Evolutionary conservation across 2,797 vertebrate genomes (phyloP), one percentile per base, ranked within the genome.

Genomic region (Phoeniculus purpureus): DNA sequence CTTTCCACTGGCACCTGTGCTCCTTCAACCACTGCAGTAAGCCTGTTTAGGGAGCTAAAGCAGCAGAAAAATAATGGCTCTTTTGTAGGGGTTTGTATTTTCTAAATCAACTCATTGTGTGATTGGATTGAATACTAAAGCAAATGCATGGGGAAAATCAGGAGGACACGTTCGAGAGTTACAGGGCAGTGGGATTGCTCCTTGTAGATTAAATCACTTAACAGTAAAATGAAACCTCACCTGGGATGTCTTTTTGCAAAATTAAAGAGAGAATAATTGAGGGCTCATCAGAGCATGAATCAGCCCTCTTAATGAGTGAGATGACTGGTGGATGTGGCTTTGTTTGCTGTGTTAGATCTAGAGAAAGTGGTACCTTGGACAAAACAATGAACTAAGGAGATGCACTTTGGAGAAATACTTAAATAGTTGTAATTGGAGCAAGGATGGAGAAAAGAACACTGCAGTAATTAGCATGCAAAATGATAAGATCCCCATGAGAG

Each of bases 1-100:
- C 66, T 89, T 87, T 75, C 77, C 64, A 15, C 52, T 68, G 56
- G 43, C 85, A 85, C 73, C 77, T 92, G 83, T 81, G 71, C 78
- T 90, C 37, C 4, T 67, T 72, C 79, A 34, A 54, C 40, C 31
- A 12, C 58, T 70, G 26, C 52, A 37, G 56, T 22, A 70, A 66
- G 45, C 34, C 67, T 56, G 50, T 58, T 76, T 29, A 17, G 71
- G 60, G 64, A 86, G 52, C 52, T 60, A 26, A 81, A 71, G 34
- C n/a, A 54, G 45, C 40, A 58, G 60, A 64, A 94, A 84, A 92
- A 89, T 59, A 89, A 90, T 61, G 12, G 12, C 78, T 70, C 83
- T 79, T 86, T 79, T 93, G 70, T 81, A 40, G n/a, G 51, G 55
- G 45, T 13, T 37, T 85, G 17, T 40, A 7, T 62, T 85, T 84